These are phyloP conservation scores for Andinoacara biseriatus DNA, from an alignment of 2,113 vertebrate genomes.

Conservation along the genomic window DNA sequence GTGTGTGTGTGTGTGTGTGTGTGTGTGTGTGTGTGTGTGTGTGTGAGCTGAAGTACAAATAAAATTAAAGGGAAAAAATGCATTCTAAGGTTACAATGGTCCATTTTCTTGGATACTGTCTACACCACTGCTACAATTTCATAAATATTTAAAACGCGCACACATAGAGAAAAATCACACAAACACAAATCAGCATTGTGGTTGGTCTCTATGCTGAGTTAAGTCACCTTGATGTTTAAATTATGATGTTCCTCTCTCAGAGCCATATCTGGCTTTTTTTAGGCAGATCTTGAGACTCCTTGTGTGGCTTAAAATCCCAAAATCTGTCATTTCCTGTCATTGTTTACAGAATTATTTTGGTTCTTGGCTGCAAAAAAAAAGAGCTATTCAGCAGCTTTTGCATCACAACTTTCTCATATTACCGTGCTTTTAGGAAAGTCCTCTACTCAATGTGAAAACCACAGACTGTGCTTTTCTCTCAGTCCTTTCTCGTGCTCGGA, in stretches of 20 bases:
- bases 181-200: slow-evolving; percentile 37
- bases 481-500: slow-evolving; percentile 36
- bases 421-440: slow-evolving; percentile 36
- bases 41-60: not conserved
- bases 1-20: not conserved
- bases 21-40: slow-evolving; percentile 8
- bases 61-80: slow-evolving; percentile 14
- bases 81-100: slow-evolving; percentile 10
- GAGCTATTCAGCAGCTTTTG: slow-evolving; percentile 54
- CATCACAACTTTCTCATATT: slow-evolving; percentile 46
- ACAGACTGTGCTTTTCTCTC: slow-evolving; percentile 45
- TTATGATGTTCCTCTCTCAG: slow-evolving; percentile 25
- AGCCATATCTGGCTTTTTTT: slow-evolving; percentile 39
- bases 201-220: not conserved
- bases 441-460: slow-evolving; percentile 46
- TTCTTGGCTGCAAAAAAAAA: slow-evolving; percentile 61
- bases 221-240: slow-evolving; percentile 53
- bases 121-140: slow-evolving; percentile 8
- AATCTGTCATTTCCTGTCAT: slow-evolving; percentile 61
- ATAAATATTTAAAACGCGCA: slow-evolving; percentile 41
- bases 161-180: not conserved
- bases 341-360: slow-evolving; percentile 63
- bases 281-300: slow-evolving; percentile 37
- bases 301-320: slow-evolving; percentile 49
- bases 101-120: slow-evolving; percentile 24